Evolutionary conservation across 2,888 invertebrate genomes (phyloP).

Genomic region (Apoda limacodes): DNA sequence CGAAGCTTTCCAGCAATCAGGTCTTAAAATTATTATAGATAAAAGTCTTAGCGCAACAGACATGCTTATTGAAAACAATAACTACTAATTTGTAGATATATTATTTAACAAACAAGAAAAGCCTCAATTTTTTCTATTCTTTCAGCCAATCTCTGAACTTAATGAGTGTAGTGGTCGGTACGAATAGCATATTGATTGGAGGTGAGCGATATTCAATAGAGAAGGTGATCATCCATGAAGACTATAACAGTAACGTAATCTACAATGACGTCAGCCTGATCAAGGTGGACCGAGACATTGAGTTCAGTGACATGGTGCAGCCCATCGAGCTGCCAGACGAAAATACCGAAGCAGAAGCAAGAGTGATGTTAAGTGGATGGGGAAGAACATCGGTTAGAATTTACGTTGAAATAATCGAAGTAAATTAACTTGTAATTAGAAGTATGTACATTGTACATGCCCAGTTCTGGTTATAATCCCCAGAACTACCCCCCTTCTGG

Average conservation of each 20-base stretch:
- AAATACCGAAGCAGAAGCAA: constrained; percentile 36
- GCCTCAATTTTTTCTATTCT: too few species aligned
- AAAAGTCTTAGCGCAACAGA: too few species aligned
- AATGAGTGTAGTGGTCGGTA: constrained; percentile 52
- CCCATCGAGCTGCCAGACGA: constrained; percentile 38
- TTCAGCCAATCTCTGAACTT: constrained; percentile 19
- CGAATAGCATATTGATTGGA: constrained; percentile 46
- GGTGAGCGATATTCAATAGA: constrained; percentile 46
- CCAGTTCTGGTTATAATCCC: too few species aligned
- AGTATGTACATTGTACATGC: too few species aligned
- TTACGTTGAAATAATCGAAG: too few species aligned
- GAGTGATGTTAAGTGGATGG: constrained; percentile 56
- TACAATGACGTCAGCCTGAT: constrained; percentile 58
- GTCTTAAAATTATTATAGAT: too few species aligned
- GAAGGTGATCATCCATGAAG: constrained; percentile 44
- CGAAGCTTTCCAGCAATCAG: too few species aligned
- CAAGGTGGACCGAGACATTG: constrained; percentile 33
- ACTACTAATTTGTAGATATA: too few species aligned
- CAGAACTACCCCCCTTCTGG: too few species aligned
- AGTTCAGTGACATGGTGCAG: constrained; percentile 36
- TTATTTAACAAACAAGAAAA: too few species aligned
- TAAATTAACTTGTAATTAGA: too few species aligned
- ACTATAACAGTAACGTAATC: constrained; percentile 39
- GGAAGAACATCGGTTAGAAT: constrained; percentile 49
- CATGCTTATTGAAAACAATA: too few species aligned